A percentile compares a stretch with the other conserved stretches of the same genome.
Evolutionary conservation across 2,113 vertebrate genomes (phyloP).

Genomic region (Hystrix brachyura): DNA sequence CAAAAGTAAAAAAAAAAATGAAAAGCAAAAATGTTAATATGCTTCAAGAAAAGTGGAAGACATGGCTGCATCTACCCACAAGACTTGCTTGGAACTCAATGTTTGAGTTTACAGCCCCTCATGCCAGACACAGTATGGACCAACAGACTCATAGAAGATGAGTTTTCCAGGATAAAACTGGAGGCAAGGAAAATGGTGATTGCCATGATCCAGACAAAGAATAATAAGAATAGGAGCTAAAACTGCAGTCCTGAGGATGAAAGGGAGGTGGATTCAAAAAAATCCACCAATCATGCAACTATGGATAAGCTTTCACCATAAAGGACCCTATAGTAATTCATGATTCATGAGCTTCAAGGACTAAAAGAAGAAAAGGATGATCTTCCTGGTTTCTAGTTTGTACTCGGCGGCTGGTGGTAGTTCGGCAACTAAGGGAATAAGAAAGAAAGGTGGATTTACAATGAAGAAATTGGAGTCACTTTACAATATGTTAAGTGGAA

Average conservation of each 20-base stretch:
- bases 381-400: not conserved
- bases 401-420: not conserved
- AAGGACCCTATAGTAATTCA: not conserved
- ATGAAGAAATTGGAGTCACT: not conserved
- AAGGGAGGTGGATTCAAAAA: not conserved
- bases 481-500: not conserved
- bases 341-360: not conserved
- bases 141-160: not conserved
- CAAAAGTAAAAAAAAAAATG: not conserved
- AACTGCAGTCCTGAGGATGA: not conserved
- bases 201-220: not conserved
- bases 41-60: not conserved
- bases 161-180: not conserved
- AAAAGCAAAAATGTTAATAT: not conserved
- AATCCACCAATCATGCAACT: accelerated
- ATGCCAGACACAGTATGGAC: not conserved
- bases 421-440: not conserved
- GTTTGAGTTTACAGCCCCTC: not conserved
- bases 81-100: not conserved
- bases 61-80: not conserved
- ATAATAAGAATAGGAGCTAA: not conserved
- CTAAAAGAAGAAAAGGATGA: not conserved
- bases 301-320: not conserved
- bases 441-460: not conserved
- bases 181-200: not conserved